phyloP scores from a whole-genome alignment of 2,113 vertebrate species.

The Crotophaga sulcirostris region DNA sequence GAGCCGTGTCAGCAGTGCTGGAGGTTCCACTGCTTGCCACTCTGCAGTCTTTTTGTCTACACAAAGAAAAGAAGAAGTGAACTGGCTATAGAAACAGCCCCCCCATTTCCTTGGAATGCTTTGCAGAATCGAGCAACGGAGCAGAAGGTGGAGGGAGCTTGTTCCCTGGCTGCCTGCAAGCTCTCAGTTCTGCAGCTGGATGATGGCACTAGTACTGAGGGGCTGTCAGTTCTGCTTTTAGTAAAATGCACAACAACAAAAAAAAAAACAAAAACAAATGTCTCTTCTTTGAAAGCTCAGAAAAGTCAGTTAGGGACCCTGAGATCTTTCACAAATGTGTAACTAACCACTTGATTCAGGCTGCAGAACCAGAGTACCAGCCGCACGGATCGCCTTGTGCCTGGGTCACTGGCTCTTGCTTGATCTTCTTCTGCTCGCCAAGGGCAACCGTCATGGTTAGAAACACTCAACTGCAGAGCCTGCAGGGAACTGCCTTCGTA shows the following conservation, averaged over 20 bases:
- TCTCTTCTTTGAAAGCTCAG: too few species aligned
- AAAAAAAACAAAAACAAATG: fast-evolving
- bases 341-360: fast-evolving
- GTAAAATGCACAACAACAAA: not conserved
- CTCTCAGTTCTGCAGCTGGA: not conserved
- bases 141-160: not conserved
- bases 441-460: conserved; percentile 6
- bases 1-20: not conserved
- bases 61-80: not conserved
- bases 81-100: not conserved
- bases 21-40: not conserved
- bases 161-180: not conserved
- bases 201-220: not conserved
- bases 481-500: not conserved
- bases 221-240: not conserved
- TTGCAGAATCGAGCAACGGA: not conserved
- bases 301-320: too few species aligned
- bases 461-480: not conserved
- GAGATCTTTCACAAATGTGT: fast-evolving
- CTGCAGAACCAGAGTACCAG: not conserved
- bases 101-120: not conserved
- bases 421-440: not conserved
- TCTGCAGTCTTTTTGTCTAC: fast-evolving
- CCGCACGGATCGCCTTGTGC: fast-evolving
- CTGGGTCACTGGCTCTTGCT: not conserved